These are phyloP conservation scores for Leptonema lineaticorne DNA, from an alignment of 1,140 invertebrate species.

Conservation along the genomic window DNA sequence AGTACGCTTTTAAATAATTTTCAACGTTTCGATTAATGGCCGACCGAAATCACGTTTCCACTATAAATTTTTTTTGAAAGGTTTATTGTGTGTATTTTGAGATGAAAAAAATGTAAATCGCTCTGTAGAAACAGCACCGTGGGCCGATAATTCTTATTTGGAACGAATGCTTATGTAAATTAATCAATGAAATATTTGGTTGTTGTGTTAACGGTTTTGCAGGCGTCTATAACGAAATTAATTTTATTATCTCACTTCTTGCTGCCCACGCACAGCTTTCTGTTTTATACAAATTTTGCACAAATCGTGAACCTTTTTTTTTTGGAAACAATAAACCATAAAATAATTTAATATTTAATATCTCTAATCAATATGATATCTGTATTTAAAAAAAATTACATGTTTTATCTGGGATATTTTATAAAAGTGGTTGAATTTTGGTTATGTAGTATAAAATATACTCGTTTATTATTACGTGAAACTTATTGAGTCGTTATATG, in stretches of 20 bases:
- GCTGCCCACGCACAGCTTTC: neutral
- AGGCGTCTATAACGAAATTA: slow-evolving; percentile 15
- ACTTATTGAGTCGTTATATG: too few species aligned
- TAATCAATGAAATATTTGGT: slow-evolving; percentile 15
- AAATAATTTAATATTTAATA: too few species aligned
- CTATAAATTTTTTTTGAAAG: too few species aligned
- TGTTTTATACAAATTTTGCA: neutral
- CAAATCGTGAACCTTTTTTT: slow-evolving; percentile 1
- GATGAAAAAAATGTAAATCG: neutral
- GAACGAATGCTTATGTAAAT: slow-evolving; percentile 9
- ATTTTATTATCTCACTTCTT: slow-evolving; percentile 7
- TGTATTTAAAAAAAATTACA: too few species aligned
- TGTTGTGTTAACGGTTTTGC: slow-evolving; percentile 16
- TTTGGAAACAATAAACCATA: too few species aligned
- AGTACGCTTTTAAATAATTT: too few species aligned
- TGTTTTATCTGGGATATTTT: too few species aligned
- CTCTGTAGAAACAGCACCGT: neutral
- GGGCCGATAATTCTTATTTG: neutral
- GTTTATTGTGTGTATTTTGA: neutral
- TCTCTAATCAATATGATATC: too few species aligned
- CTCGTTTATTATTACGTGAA: too few species aligned
- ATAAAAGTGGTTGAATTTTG: too few species aligned
- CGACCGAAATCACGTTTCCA: neutral
- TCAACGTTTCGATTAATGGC: neutral
- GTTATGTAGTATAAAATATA: too few species aligned